Percentiles rank a stretch among this genome's conserved stretches.
These are phyloP conservation scores for Anarrhichthys ocellatus DNA, from an alignment of 2,113 vertebrate species.

Conservation along the genomic window DNA sequence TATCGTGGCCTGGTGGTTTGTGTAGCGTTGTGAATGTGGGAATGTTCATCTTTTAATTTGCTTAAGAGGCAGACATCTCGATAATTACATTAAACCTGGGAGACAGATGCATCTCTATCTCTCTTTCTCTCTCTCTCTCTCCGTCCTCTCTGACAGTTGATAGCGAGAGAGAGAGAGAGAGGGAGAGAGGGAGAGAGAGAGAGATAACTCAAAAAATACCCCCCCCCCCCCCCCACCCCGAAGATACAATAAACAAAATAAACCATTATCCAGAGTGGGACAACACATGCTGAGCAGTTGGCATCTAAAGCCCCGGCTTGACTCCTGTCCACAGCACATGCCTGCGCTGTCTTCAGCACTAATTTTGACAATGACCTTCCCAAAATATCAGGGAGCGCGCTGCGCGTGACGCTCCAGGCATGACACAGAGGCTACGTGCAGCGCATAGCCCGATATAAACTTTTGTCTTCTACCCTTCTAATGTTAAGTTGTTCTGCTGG, in stretches of 20 bases:
- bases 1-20: conserved; percentile 21
- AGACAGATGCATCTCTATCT: conserved; percentile 57
- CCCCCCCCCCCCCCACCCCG: neutral
- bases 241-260: neutral
- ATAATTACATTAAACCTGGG: conserved; percentile 68
- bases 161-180: conserved; percentile 7
- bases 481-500: neutral
- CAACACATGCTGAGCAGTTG: conserved; percentile 25
- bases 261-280: neutral
- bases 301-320: conserved; percentile 40
- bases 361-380: conserved; percentile 83
- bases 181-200: conserved; percentile 4
- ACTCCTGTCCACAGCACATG: conserved; percentile 55
- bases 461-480: neutral
- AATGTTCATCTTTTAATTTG: conserved; percentile 63
- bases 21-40: conserved; percentile 41
- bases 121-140: neutral
- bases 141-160: conserved; percentile 40
- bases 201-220: neutral
- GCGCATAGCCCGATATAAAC: conserved; percentile 33
- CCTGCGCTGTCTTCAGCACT: conserved; percentile 61
- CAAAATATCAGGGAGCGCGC: conserved; percentile 70
- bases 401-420: conserved; percentile 39
- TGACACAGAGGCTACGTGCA: neutral
- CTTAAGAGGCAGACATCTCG: conserved; percentile 62